Evolutionary conservation across 2,113 vertebrate species (phyloP).

Genomic region (Bucco capensis): DNA sequence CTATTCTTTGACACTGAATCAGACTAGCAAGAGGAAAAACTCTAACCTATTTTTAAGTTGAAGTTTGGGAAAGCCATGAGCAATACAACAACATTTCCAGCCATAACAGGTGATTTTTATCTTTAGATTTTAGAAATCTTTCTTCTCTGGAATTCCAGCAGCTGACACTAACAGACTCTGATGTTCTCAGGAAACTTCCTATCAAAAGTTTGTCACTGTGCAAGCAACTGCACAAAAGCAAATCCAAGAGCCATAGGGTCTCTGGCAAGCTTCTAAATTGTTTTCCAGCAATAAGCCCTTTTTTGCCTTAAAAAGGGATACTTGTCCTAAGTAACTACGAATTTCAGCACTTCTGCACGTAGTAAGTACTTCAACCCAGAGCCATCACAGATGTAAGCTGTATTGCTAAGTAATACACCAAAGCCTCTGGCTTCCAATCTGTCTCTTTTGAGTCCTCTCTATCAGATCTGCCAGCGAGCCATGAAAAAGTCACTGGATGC

Average conservation of each 20-base stretch:
- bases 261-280: neutral
- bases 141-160: neutral
- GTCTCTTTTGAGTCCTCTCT: neutral
- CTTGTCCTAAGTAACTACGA: neutral
- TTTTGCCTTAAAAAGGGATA: neutral
- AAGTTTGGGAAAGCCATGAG: neutral
- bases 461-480: neutral
- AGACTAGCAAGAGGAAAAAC: neutral
- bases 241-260: neutral
- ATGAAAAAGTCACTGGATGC: neutral
- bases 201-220: neutral
- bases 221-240: neutral
- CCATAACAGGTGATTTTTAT: neutral
- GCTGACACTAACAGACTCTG: neutral
- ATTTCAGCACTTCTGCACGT: neutral
- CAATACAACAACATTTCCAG: neutral
- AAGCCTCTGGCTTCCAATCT: neutral
- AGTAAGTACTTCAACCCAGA: neutral
- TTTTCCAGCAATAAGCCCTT: neutral
- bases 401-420: neutral
- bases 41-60: neutral
- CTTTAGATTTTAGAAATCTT: neutral
- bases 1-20: neutral
- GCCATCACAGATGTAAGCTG: neutral
- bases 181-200: neutral